Evolutionary conservation across 2,113 vertebrate species (phyloP), one percentile per base, ranked within the genome.

Genomic region (Etia nguti): DNA sequence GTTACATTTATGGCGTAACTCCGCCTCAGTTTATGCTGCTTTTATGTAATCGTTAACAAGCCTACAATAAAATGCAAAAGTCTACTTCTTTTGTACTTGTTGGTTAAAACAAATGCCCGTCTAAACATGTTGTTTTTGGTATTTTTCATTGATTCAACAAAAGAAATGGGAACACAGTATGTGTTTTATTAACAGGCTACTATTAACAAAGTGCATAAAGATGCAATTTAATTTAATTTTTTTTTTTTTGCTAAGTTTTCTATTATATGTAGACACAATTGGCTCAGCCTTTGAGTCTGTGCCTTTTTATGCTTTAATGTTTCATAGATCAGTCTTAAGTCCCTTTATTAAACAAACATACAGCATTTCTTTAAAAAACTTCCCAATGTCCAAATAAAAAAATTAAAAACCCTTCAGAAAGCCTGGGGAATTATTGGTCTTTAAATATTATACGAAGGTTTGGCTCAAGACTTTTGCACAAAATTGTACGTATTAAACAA

Each of bases 211-310:
- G 34, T 4, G 2, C 10, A 2, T 38, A 65, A 5, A 65, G 60
- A 65, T 65, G 10, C 0, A 1, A 22, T 65, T 65, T 65, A 2
- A 65, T 38, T 9, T 36, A 36, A 6, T 38, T 8, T 36, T 8
- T 36, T 8, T 8, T 8, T 36, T 34, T 6, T 34, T 6, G 34
- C 34, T 31, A 38, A 0, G 60, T 38, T 65, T 38, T n/a, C 20
- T 38, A 18, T 22, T 38, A 1, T 65, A 38, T 38, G 5, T 38
- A 34, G 34, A 0, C 20, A 65, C 20, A 65, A 8, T 38, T n/a
- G 60, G 6, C 10, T 36, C 18, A 62, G 12, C 31, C 6, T 36
- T 36, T n/a, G 60, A 31, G 34, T 65, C 38, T 65, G 34, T 65
- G 60, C 18, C 34, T n/a, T 65, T 65, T 65, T 65, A 34, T 38